Base-by-base conservation (phyloP, 2,113 vertebrate species). In the Callithrix jacchus region DNA sequence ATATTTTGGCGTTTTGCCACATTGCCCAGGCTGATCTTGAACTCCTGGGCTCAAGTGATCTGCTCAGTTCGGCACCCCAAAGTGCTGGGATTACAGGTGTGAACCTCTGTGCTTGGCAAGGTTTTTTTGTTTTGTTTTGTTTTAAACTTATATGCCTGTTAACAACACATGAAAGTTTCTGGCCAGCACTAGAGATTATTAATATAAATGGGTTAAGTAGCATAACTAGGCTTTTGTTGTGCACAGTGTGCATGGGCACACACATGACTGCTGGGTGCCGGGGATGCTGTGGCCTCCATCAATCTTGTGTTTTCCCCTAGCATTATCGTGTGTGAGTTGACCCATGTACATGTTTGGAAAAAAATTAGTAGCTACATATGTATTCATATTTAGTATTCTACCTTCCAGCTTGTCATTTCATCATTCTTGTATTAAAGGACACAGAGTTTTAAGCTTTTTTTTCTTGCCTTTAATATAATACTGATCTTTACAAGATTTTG, bases 191-290 rank as follows among this genome's bases (percentile, higher is more conserved):
- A 1, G 37, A 5, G 32, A 6, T 49, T 47, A 30, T 18, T 27
- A 10, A 20, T 66, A 13, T 42, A 52, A 88, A 23, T 61, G 40
- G 80, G 23, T 45, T 13, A 52, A 49, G 11, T 66, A 40, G 35
- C 30, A 11, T 30, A 11, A 12, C 56, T 35, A n/a, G 54, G 3
- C 8, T 21, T 61, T 45, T 58, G 3, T 42, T 14, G 5, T 10
- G 2, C 6, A 1, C 17, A 4, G 25, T 0, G 0, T 27, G 45
- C 13, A 1, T 27, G 58, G 58, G 35, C 21, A 10, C 37, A 27
- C 2, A 3, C 3, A 1, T 1, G 5, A 3, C 40, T 6, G 18
- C 12, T 10, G 2, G 35, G 64, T 11, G 6, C 35, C 1, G 10
- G 77, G 66, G 1, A 0, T 25, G 18, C 3, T 6, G 0, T 8